Evolutionary conservation across 1,140 invertebrate genomes (phyloP).

Genomic region (Oncopodura yosiiana): DNA sequence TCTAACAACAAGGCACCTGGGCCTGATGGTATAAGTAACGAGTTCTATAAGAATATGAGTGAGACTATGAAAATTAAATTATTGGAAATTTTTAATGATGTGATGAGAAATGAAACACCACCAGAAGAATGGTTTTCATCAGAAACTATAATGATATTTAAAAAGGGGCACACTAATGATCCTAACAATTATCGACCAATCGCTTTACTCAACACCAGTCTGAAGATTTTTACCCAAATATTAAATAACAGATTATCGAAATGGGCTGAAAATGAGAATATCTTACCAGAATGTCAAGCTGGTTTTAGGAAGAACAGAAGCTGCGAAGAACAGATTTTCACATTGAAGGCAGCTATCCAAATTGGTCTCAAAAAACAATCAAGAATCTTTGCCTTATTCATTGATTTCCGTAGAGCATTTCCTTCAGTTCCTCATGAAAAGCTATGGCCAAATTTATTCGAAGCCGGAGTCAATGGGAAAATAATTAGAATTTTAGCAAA

Average conservation of each 20-base stretch:
- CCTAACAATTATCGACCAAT: constrained; percentile 36
- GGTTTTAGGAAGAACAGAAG: constrained; percentile 34
- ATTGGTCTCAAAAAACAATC: constrained; percentile 1
- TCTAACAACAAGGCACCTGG: constrained; percentile 36
- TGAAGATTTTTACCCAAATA: constrained; percentile 34
- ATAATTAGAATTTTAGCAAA: constrained; percentile 29
- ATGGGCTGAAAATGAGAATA: constrained; percentile 26
- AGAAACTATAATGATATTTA: constrained; percentile 17
- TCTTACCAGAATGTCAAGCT: constrained; percentile 34
- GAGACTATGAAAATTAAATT: background rate
- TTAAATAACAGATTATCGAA: constrained; percentile 26
- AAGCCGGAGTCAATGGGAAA: constrained; percentile 30
- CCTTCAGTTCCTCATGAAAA: constrained; percentile 29
- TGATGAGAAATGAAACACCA: background rate
- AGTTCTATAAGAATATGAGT: constrained; percentile 37
- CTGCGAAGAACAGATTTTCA: constrained; percentile 35
- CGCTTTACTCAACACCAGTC: constrained; percentile 26
- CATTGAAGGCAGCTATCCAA: constrained; percentile 28
- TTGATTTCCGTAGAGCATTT: constrained; percentile 36
- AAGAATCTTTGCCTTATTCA: constrained; percentile 31
- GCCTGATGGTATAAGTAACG: constrained; percentile 36
- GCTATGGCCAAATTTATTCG: constrained; percentile 31
- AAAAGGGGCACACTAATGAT: constrained; percentile 28
- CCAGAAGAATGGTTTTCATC: constrained; percentile 9
- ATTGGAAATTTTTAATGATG: background rate